A percentile compares a stretch with the other conserved stretches of the same genome.
Evolutionary conservation across 2,113 vertebrate genomes (phyloP).

Genomic region (Elephas maximus): DNA sequence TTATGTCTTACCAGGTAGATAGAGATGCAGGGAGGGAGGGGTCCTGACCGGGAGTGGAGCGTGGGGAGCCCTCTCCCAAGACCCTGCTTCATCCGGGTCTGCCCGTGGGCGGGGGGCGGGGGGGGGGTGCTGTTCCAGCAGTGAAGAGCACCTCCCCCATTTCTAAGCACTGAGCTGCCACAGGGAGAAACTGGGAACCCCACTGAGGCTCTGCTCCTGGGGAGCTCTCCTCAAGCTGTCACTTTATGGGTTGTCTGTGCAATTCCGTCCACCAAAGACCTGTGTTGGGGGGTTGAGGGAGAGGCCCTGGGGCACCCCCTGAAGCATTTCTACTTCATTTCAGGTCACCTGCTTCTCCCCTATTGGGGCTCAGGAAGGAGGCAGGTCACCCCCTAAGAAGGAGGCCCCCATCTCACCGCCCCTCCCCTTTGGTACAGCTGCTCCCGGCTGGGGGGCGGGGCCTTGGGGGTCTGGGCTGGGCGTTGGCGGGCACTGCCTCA

Average conservation of each 20-base stretch:
- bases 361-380: slow-evolving; percentile 49
- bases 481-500: slow-evolving; percentile 57
- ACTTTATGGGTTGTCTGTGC: slow-evolving; percentile 83
- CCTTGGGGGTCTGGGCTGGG: slow-evolving; percentile 54
- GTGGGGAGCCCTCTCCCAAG: not conserved
- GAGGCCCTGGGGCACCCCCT: slow-evolving; percentile 22
- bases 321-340: slow-evolving; percentile 64
- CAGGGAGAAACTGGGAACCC: slow-evolving; percentile 36
- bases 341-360: slow-evolving; percentile 56
- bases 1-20: slow-evolving; percentile 79
- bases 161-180: slow-evolving; percentile 56
- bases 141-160: not conserved
- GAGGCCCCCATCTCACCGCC: not conserved
- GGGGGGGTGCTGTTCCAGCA: not conserved
- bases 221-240: slow-evolving; percentile 58
- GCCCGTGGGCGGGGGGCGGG: not conserved
- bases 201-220: not conserved
- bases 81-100: not conserved
- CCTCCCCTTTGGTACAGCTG: slow-evolving; percentile 61
- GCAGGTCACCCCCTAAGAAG: not conserved
- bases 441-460: slow-evolving; percentile 21
- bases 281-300: slow-evolving; percentile 57
- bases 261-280: slow-evolving; percentile 83
- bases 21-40: slow-evolving; percentile 69
- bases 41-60: not conserved